Evolutionary conservation across 2,888 invertebrate species (phyloP).

Genomic region (Chrysolina oricalcia): DNA sequence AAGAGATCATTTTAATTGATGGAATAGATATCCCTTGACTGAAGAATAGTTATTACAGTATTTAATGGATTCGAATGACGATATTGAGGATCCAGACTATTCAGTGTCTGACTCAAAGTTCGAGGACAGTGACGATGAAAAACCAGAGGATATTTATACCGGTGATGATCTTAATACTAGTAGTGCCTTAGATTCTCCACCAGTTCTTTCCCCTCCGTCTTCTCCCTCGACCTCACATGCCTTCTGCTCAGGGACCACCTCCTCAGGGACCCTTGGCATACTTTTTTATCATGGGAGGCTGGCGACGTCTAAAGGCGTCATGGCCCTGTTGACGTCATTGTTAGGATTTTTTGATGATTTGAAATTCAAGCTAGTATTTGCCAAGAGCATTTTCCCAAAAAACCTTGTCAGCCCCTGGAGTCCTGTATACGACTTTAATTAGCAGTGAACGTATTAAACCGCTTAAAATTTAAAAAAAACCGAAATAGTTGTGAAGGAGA

Average conservation of each 20-base stretch:
- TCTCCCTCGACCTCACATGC: too few relatives aligned
- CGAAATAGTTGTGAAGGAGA: too few relatives aligned
- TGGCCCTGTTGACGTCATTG: conserved; percentile 25
- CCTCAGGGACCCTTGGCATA: conserved; percentile 10
- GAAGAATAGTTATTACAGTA: conserved; percentile 41
- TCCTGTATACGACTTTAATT: conserved; percentile 15
- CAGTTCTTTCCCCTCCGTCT: too few relatives aligned
- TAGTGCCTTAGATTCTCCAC: conserved; percentile 9
- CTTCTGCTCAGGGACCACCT: neutral
- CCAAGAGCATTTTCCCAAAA: conserved; percentile 27
- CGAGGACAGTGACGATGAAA: conserved; percentile 26
- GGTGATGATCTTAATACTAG: conserved; percentile 4
- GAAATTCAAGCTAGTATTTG: conserved; percentile 26
- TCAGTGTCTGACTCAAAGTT: conserved; percentile 23
- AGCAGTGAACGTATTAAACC: too few relatives aligned
- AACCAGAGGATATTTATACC: conserved; percentile 9
- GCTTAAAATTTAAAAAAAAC: too few relatives aligned
- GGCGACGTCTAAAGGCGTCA: too few relatives aligned
- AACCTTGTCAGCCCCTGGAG: conserved; percentile 21
- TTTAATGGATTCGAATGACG: conserved; percentile 43
- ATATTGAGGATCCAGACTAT: conserved; percentile 45
- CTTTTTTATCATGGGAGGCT: conserved; percentile 28
- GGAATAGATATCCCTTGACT: conserved; percentile 39
- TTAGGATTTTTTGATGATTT: conserved; percentile 24
- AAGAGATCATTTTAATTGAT: too few relatives aligned